phyloP scores from a whole-genome alignment of 2,888 invertebrate genomes.

The Morpho helenor region DNA sequence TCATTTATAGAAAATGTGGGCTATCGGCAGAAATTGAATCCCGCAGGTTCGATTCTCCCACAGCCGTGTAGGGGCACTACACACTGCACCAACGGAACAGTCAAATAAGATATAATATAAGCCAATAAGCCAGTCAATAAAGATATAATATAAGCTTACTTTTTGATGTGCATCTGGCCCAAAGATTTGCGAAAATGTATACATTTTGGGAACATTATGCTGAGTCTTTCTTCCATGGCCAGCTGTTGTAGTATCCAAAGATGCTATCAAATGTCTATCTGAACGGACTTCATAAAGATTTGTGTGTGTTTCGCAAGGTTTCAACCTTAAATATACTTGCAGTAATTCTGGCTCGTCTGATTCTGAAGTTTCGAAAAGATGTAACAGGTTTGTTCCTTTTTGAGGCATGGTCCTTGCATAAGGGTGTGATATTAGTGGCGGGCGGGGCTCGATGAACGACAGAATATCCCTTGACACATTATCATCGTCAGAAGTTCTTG shows the following conservation, averaged over 20 bases:
- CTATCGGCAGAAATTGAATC: too few relatives aligned
- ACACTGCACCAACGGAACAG: too few relatives aligned
- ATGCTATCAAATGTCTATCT: slow-evolving; percentile 58
- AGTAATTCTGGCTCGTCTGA: slow-evolving; percentile 61
- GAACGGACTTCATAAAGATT: slow-evolving; percentile 61
- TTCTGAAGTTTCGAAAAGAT: slow-evolving; percentile 60
- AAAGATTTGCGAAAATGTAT: slow-evolving; percentile 68
- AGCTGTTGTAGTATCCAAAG: slow-evolving; percentile 56
- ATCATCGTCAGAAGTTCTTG: slow-evolving; percentile 51
- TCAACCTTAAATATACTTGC: slow-evolving; percentile 76
- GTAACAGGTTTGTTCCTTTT: slow-evolving; percentile 61
- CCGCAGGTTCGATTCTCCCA: too few relatives aligned
- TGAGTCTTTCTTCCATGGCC: slow-evolving; percentile 64
- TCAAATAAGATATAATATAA: too few relatives aligned
- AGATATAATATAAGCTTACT: slow-evolving; percentile 39
- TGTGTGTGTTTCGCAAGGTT: slow-evolving; percentile 56
- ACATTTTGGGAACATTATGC: slow-evolving; percentile 69
- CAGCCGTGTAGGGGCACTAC: too few relatives aligned
- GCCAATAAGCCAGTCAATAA: too few relatives aligned
- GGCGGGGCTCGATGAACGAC: slow-evolving; percentile 70
- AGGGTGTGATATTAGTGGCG: slow-evolving; percentile 65
- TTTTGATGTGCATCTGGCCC: slow-evolving; percentile 52
- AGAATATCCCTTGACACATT: slow-evolving; percentile 54
- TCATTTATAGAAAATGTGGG: too few relatives aligned
- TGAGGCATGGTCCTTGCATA: slow-evolving; percentile 67